phyloP scores from a whole-genome alignment of 1,140 invertebrate species.

The Acromyrmex echinatior region DNA sequence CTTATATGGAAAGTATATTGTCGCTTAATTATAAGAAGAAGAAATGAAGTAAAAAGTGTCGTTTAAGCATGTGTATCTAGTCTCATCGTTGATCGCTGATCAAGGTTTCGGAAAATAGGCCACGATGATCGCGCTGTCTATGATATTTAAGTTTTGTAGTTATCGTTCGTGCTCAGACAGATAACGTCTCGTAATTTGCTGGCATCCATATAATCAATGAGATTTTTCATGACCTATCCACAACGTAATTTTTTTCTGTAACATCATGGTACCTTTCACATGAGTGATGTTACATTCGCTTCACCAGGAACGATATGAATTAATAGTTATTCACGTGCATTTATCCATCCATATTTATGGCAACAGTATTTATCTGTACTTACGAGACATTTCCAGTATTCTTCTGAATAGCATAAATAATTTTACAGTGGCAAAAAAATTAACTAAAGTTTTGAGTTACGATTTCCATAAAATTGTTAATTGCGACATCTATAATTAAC shows the following conservation, averaged over 20 bases:
- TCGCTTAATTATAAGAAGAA: background rate
- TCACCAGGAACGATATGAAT: background rate
- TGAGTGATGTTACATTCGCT: conserved; percentile 3
- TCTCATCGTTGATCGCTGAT: background rate
- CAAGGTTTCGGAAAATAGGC: conserved; percentile 50
- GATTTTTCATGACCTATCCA: conserved; percentile 50
- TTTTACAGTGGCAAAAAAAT: background rate
- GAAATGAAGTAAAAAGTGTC: background rate
- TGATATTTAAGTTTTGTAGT: conserved; percentile 57
- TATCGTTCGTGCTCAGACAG: background rate
- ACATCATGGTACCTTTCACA: conserved; percentile 25
- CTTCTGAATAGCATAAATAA: background rate
- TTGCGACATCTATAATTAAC: background rate
- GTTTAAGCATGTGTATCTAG: background rate
- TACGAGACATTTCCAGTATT: background rate
- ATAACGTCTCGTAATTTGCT: conserved; percentile 50
- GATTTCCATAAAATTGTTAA: conserved; percentile 35
- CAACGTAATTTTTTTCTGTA: conserved; percentile 11
- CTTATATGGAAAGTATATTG: background rate
- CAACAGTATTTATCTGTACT: background rate
- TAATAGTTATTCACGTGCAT: conserved; percentile 15
- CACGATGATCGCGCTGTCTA: conserved; percentile 3
- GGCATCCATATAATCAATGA: conserved; percentile 22
- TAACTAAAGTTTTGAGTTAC: background rate
- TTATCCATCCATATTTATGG: background rate